These are phyloP conservation scores for Calameuta idolon DNA, from an alignment of 2,888 invertebrate genomes.

Conservation along the genomic window DNA sequence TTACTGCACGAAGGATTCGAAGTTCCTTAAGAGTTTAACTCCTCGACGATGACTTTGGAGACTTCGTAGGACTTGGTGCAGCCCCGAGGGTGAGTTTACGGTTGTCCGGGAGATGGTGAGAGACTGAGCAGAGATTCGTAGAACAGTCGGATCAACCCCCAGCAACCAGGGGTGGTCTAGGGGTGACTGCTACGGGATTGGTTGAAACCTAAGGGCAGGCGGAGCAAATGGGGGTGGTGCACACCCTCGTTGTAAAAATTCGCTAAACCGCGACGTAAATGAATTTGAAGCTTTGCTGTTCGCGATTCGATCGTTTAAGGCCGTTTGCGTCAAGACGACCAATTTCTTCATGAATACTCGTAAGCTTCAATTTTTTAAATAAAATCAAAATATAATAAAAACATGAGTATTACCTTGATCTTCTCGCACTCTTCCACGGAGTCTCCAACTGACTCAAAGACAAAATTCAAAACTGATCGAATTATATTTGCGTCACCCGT, in stretches of 20 bases:
- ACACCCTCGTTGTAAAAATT: constrained; percentile 36
- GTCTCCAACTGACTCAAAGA: neutral
- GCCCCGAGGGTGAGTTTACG: constrained; percentile 2
- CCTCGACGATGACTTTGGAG: neutral
- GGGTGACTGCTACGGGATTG: constrained; percentile 16
- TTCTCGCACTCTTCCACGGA: neutral
- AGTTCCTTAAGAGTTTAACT: neutral
- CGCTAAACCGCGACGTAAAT: constrained; percentile 29
- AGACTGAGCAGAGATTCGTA: constrained; percentile 49
- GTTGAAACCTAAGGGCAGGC: neutral
- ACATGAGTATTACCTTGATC: neutral
- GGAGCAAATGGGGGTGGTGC: constrained; percentile 29
- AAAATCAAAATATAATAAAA: neutral
- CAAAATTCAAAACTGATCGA: neutral
- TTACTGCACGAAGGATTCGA: neutral
- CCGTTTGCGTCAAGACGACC: neutral
- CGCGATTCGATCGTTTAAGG: neutral
- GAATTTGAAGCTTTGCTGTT: neutral
- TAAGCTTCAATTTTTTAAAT: neutral
- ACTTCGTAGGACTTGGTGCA: neutral
- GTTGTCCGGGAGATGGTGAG: constrained; percentile 38
- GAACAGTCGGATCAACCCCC: neutral
- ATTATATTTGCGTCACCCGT: neutral
- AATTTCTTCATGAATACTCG: neutral
- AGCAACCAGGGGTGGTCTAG: constrained; percentile 30